Conservation (phyloP, 2,888 invertebrate genomes). For the Molanna angustata region DNA sequence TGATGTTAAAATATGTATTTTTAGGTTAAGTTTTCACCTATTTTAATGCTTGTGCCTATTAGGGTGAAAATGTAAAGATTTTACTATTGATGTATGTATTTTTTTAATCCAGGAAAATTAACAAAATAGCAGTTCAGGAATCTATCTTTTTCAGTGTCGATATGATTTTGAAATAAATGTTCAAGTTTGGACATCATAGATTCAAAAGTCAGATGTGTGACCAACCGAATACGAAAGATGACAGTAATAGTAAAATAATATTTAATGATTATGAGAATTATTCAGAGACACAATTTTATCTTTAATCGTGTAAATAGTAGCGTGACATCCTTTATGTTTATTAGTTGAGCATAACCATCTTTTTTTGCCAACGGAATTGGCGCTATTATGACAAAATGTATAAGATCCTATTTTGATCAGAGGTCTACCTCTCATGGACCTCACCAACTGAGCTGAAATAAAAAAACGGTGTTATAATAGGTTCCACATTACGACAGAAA, state of each 20-base stretch:
- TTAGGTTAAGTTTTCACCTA: too few species aligned
- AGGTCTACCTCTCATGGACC: background rate
- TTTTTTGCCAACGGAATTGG: background rate
- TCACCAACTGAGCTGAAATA: conserved; percentile 35
- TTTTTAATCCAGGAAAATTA: too few species aligned
- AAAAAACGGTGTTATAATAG: too few species aligned
- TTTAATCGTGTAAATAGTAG: conserved; percentile 1
- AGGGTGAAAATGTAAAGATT: too few species aligned
- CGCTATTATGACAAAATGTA: conserved; percentile 10
- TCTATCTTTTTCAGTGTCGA: too few species aligned
- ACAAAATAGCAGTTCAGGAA: too few species aligned
- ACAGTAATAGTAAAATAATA: background rate
- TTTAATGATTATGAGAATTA: conserved; percentile 17
- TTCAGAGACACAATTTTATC: conserved; percentile 1
- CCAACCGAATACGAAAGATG: background rate
- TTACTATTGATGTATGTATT: too few species aligned
- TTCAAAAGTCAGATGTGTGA: background rate
- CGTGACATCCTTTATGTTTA: conserved; percentile 13
- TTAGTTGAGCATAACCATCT: conserved; percentile 15
- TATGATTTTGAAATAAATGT: too few species aligned
- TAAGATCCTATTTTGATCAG: conserved; percentile 9
- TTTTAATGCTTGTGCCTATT: too few species aligned
- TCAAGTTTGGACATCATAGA: background rate
- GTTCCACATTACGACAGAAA: too few species aligned
- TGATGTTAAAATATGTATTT: too few species aligned